Base-by-base conservation (phyloP, 2,797 vertebrate genomes). In the Cottoperca gobio region DNA sequence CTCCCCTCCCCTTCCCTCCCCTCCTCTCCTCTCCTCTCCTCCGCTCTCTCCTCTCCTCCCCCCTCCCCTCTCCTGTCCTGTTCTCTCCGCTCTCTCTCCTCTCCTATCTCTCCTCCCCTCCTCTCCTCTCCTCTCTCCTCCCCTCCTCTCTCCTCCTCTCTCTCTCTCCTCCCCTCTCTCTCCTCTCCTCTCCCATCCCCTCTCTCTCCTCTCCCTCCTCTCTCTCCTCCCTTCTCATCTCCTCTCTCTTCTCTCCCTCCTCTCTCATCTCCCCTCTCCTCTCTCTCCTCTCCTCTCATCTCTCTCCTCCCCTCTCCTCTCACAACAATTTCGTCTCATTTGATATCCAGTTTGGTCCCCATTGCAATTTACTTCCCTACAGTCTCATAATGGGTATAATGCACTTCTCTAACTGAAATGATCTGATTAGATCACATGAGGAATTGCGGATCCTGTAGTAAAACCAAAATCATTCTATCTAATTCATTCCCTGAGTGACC, bases 371-470 rank as follows among this genome's bases (percentile, higher is more conserved):
- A 28, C 64, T 54, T 43, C 5, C 21, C 35, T 49, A 64, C 71
- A 26, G 59, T 73, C 66, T 69, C 54, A 63, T 53, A 70, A 73
- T 37, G 26, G 72, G 78, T 61, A 37, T 46, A 65, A 63, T 80
- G 63, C 55, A 57, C 53, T 53, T 37, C 52, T 73, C 70, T 87
- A 81, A 55, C 64, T 37, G 52, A 79, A 78, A 70, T 49, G 64
- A 86, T 86, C 31, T 77, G 65, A 87, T 88, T 80, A 70, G 81
- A 84, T 79, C 37, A 24, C 23, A 24, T 43, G 72, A 81, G 77
- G 37, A n/a, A 50, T 23, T 31, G 53, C 3, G 0, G 52, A 48
- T 62, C 70, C 65, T 0, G 6, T 14, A n/a, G 28, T 63, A 57
- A 83, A 86, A 83, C 46, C 42, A 23, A 68, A 63, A 53, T 68